phyloP scores from a whole-genome alignment of 2,888 invertebrate species.

The Eilema griseolum region DNA sequence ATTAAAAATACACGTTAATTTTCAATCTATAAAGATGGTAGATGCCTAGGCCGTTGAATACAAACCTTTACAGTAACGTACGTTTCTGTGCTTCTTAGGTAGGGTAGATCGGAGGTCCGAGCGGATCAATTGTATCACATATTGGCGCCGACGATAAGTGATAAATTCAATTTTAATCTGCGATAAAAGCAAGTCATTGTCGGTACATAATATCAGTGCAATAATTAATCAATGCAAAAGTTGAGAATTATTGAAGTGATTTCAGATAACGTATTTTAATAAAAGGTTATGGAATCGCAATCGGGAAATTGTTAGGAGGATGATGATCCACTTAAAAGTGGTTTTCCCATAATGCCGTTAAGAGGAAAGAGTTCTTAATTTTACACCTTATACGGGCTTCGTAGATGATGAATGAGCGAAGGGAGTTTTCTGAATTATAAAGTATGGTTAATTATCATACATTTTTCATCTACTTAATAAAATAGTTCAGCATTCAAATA shows the following conservation, averaged over 20 bases:
- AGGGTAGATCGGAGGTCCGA: no score
- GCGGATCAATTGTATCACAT: no score
- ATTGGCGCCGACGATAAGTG: not conserved
- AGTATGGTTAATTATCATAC: no score
- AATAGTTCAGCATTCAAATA: conserved; percentile 69
- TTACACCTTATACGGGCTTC: not conserved
- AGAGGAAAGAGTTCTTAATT: not conserved
- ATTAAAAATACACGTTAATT: no score
- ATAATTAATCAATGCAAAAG: not conserved
- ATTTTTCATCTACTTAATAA: conserved; percentile 50
- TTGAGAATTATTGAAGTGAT: not conserved
- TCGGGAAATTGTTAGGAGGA: no score
- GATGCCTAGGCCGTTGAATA: no score
- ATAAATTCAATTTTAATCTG: not conserved
- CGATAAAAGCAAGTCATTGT: not conserved
- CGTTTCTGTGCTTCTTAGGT: no score
- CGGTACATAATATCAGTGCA: not conserved
- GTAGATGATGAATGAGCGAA: not conserved
- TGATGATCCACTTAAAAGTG: not conserved
- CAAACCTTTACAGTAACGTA: no score
- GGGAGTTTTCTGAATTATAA: no score
- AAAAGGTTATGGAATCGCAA: no score
- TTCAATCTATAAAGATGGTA: no score
- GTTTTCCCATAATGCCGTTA: not conserved
- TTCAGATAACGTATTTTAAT: not conserved